Conservation (phyloP, 2,113 vertebrate species). For the Sisor rabdophorus region DNA sequence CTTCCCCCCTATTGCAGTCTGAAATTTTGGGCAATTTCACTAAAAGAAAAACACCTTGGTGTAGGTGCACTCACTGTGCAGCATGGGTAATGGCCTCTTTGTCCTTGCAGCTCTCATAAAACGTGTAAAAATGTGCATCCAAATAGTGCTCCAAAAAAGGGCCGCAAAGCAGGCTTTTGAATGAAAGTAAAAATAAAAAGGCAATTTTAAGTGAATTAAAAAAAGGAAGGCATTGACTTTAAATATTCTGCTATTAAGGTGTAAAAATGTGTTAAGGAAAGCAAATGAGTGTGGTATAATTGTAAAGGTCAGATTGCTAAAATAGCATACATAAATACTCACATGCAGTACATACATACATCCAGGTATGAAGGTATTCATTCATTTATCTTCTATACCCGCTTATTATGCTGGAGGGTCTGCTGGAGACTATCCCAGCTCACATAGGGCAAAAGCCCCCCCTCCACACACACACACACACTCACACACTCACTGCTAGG, state of each 20-base stretch:
- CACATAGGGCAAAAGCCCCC: too few relatives aligned
- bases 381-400: too few relatives aligned
- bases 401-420: too few relatives aligned
- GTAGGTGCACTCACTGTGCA: conserved; percentile 42
- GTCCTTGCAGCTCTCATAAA: conserved; percentile 49
- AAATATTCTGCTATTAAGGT: background rate
- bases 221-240: background rate
- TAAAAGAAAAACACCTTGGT: conserved; percentile 49
- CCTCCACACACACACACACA: too few relatives aligned
- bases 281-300: background rate
- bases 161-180: background rate
- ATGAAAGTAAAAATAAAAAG: conserved; percentile 3
- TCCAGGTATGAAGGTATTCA: too few relatives aligned
- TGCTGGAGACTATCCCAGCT: too few relatives aligned
- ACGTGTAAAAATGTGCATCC: conserved; percentile 49
- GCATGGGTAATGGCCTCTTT: conserved; percentile 50
- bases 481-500: too few relatives aligned
- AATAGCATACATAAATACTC: background rate
- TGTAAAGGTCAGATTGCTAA: background rate
- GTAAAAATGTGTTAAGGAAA: background rate
- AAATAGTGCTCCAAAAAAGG: conserved; percentile 38
- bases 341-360: background rate
- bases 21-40: conserved; percentile 52
- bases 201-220: conserved; percentile 29
- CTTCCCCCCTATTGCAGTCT: conserved; percentile 56